Conservation (phyloP, 2,888 invertebrate species). For the Dasysyrphus albostriatus region DNA sequence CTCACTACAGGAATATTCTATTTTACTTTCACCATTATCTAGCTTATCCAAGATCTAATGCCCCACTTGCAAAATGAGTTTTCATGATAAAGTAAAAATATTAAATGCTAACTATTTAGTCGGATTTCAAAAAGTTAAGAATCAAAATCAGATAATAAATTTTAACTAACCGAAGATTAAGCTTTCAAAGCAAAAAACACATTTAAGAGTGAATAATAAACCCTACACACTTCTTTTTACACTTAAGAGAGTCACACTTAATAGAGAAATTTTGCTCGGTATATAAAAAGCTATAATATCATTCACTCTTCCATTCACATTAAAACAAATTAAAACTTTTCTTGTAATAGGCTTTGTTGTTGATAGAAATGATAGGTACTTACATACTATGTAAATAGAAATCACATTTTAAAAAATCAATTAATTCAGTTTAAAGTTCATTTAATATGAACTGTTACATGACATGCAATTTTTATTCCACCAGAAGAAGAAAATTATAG, state of each 20-base stretch:
- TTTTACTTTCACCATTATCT: no score
- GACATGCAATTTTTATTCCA: slow-evolving; percentile 10
- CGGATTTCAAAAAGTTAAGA: no score
- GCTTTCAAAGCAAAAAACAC: no score
- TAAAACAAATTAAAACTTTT: slow-evolving; percentile 10
- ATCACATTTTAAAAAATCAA: background rate
- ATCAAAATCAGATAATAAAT: no score
- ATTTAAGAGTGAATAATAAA: no score
- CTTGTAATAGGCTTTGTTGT: background rate
- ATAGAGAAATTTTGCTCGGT: background rate
- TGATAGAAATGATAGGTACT: background rate
- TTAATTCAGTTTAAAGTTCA: slow-evolving; percentile 8
- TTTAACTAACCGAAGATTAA: no score
- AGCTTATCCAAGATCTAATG: no score
- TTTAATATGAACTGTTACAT: background rate
- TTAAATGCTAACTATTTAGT: no score
- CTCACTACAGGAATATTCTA: no score
- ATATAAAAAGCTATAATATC: background rate
- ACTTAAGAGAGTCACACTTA: background rate
- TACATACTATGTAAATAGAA: background rate
- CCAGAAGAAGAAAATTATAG: background rate
- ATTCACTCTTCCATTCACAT: background rate
- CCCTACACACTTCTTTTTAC: no score
- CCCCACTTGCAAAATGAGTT: no score
- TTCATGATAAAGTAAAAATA: no score